A percentile compares a stretch with the other conserved stretches of the same genome.
phyloP scores from a whole-genome alignment of 2,113 vertebrate species.

The Vidua chalybeata region DNA sequence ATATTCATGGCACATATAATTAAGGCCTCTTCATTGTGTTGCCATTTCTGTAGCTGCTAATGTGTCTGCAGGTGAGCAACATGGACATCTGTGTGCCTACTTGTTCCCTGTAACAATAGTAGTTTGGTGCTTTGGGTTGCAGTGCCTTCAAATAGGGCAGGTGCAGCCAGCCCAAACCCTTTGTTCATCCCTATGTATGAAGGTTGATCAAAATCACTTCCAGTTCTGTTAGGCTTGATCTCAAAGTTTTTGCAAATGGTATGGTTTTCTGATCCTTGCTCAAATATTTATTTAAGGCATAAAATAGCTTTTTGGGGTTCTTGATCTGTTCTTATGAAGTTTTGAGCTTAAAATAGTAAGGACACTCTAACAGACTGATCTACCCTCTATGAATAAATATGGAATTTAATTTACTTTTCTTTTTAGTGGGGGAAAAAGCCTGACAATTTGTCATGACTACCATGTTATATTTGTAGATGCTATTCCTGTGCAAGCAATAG shows the following conservation, averaged over 20 bases:
- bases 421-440: neutral
- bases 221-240: neutral
- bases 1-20: neutral
- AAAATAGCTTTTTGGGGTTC: neutral
- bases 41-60: neutral
- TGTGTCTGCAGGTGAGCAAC: neutral
- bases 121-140: neutral
- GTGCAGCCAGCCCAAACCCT: neutral
- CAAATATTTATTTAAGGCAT: neutral
- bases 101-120: neutral
- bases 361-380: conserved; percentile 3
- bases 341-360: neutral
- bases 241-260: neutral
- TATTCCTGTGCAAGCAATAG: conserved; percentile 88
- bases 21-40: neutral
- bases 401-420: conserved; percentile 25
- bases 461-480: conserved; percentile 79
- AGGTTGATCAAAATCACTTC: neutral
- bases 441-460: conserved; percentile 13
- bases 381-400: neutral
- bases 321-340: neutral
- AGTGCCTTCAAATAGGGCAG: neutral
- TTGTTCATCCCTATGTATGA: neutral
- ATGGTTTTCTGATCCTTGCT: neutral
- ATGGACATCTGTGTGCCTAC: neutral